Base-by-base conservation (phyloP, 2,888 invertebrate species). In the Drosophila stalkeri region DNA sequence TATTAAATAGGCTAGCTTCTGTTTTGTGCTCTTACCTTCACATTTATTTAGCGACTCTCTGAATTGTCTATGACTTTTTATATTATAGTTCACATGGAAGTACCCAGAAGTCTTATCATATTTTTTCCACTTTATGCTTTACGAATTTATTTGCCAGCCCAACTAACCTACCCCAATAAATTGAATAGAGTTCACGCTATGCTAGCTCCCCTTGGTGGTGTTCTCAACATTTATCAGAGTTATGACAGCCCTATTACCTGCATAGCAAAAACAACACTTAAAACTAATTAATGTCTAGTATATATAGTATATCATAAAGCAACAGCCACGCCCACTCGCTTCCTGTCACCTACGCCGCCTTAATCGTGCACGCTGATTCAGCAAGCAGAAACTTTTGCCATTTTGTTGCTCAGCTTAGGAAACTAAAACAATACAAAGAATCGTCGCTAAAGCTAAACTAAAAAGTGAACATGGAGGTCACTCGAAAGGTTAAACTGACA, bases 401-500 rank as follows among this genome's bases (percentile, higher is more conserved):
- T 20, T 33, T 46, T 18, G 14, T 14, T 35, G 52, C 52, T 52
- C 52, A 39, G 52, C 18, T 31, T 2, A 20, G 12, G 18, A 51
- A 51, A 27, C 47, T 33, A 57, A 68, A 23, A 43, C 33, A 49
- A 62, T 43, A 54, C 65, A 52, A 64, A 70, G 67, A 71, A 66
- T 73, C 65, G 63, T 55, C 54, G 39, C 27, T n/a, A n/a, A 51
- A 67, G 62, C 67, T 55, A n/a, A 44, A 62, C 63, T 75, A 64
- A 75, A 82, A 83, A 75, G 55, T 80, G 60, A 79, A 62, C 81
- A 65, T 64, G 77, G 89, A 86, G 87, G 90, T 87, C 79, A 89
- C 37, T 20, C 73, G 57, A 87, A 90, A 87, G 87, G 87, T 87
- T 89, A 87, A 87, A 83, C 83, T 88, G 88, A 80, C 88, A 76